Percentiles rank a stretch among this genome's conserved stretches.
phyloP scores from a whole-genome alignment of 2,888 invertebrate species.

The Sceliomorpha sp. region DNA sequence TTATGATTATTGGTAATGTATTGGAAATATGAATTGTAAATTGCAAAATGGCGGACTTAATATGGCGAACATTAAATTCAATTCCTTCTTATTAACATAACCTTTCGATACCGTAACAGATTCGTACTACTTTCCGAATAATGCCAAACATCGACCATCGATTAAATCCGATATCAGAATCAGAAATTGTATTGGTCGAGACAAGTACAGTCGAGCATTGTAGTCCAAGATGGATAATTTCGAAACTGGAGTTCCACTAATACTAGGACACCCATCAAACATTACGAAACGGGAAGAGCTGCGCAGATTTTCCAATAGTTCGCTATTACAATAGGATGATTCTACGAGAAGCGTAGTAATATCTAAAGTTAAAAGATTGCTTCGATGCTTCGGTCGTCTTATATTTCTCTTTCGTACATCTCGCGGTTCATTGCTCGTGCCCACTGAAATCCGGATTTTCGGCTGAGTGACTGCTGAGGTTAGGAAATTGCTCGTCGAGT shows the following conservation, averaged over 20 bases:
- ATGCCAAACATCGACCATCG: too few relatives aligned
- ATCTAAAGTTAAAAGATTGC: constrained; percentile 14
- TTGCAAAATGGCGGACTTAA: too few relatives aligned
- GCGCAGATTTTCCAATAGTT: constrained; percentile 5
- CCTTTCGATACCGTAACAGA: too few relatives aligned
- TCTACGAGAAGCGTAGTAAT: constrained; percentile 5
- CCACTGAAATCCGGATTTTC: constrained; percentile 55
- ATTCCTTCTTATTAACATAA: too few relatives aligned
- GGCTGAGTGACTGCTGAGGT: constrained; percentile 53
- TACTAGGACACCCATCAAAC: not conserved
- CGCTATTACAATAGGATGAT: constrained; percentile 4
- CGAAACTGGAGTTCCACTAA: not conserved
- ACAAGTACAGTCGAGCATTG: not conserved
- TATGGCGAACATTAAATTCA: too few relatives aligned
- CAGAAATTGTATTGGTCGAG: not conserved
- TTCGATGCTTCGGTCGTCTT: constrained; percentile 13
- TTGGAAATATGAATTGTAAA: too few relatives aligned
- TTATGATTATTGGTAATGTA: too few relatives aligned
- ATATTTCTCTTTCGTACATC: constrained; percentile 31
- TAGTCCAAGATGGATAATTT: not conserved
- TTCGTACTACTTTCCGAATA: too few relatives aligned
- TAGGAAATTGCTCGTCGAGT: constrained; percentile 58
- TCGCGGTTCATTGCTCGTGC: constrained; percentile 48
- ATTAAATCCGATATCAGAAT: too few relatives aligned
- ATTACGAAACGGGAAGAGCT: not conserved